Evolutionary conservation across 2,113 vertebrate species (phyloP), one percentile per base, ranked within the genome.

Genomic region (Trichomycterus rosablanca): DNA sequence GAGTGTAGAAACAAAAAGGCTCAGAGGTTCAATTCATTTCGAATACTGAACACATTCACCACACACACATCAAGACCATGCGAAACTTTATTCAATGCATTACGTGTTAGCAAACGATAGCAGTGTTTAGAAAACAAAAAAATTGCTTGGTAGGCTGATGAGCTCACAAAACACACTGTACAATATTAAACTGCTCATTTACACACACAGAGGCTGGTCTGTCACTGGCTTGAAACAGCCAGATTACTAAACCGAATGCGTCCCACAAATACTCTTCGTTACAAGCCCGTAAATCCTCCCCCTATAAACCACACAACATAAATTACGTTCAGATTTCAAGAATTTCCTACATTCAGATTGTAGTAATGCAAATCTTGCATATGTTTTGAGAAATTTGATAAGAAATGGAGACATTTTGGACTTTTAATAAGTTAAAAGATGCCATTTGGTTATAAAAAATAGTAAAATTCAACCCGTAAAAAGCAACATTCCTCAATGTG

Each of bases 61-160:
- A 52, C 26, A 30, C 26, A 4, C 7, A 3, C 3, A 67, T 80
- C 14, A 84, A 89, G 89, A 87, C 87, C 93, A 96, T 95, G 94
- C 95, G 87, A 75, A 52, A 67, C 74, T 97, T 95, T 95, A 94
- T 93, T 98, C 70, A 88, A 90, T 87, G 84, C 80, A 86, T 84
- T 82, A 84, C 83, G 87, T 49, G 18, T 65, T 40, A 48, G 24
- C 51, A 79, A 71, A 73, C 84, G 87, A 90, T 86, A 89, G 88
- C 87, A 90, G 84, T 83, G 67, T 88, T 80, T 83, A 72, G 80
- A 80, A 80, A 70, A 76, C 49, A 57, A 18, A 19, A 48, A 26
- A 82, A 78, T 80, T 59, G 78, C 79, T 83, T 80, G 73, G 72
- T 57, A 77, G 79, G 83, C 86, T 79, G 76, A 76, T 76, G 76